Evolutionary conservation across 2,888 invertebrate genomes (phyloP), one percentile per base, ranked within the genome.

Genomic region (Anthoptus insignis): DNA sequence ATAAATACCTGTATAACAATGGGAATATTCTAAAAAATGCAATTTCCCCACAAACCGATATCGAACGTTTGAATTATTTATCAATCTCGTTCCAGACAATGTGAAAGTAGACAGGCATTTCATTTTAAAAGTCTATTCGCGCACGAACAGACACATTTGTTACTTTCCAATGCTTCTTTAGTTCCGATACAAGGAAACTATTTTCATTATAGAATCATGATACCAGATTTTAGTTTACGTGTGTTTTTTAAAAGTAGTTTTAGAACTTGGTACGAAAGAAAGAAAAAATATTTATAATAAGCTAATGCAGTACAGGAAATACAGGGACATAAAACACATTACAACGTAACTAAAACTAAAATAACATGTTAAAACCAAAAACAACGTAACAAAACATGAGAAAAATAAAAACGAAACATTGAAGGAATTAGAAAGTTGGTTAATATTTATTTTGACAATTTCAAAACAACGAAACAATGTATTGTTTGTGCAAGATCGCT

Each of bases 171-270:
- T 68, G 63, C 65, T 59, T 68, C 73, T 74, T 75, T 73, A 75
- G 73, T 75, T 73, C 71, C 73, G 72, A 81, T 79, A 81, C 77
- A 81, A 76, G 79, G 81, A 82, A 89, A 89, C 89, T 89, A 89
- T 91, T 90, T 89, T 88, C 89, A 90, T 89, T 88, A 89, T 86
- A 83, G 82, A 85, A 79, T 82, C 85, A 90, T 90, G 89, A 81
- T 81, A 81, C 80, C 84, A 85, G 87, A 87, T 85, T n/a, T n/a
- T n/a, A n/a, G n/a, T n/a, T n/a, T 82, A 82, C 86, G 86, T 80
- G 82, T 86, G 86, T 86, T 88, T 84, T 87, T 85, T 84, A 85
- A 84, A 84, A 78, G 79, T 78, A 83, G 81, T 81, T 82, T 86
- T 85, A 88, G n/a, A n/a, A n/a, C n/a, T n/a, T n/a, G n/a, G n/a